Conservation (phyloP, 2,888 invertebrate genomes). For the Andrena haemorrhoa region DNA sequence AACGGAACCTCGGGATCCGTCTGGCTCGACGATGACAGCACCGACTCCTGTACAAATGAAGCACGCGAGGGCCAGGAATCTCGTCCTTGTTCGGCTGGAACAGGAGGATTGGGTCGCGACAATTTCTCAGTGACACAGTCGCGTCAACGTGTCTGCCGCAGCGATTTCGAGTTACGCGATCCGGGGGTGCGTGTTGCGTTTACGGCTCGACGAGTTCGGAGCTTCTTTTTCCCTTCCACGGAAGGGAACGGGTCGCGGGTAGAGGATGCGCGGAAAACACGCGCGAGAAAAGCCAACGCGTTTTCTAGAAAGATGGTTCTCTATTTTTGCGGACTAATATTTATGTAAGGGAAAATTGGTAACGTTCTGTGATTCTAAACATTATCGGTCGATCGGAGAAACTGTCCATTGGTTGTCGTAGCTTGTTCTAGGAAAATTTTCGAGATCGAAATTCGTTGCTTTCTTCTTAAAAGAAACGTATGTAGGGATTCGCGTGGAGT, state of each 20-base stretch:
- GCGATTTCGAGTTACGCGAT: conserved; percentile 34
- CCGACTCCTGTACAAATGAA: conserved; percentile 42
- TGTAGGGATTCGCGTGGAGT: neutral
- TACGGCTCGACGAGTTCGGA: neutral
- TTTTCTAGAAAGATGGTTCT: conserved; percentile 7
- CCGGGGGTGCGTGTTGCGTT: neutral
- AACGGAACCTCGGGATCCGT: neutral
- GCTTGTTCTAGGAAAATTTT: conserved; percentile 32
- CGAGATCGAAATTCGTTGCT: conserved; percentile 32
- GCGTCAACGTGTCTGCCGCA: conserved; percentile 62
- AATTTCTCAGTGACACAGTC: conserved; percentile 62
- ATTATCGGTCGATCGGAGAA: conserved; percentile 35
- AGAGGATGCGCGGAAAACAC: neutral
- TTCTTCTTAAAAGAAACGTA: neutral
- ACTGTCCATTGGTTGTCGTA: conserved; percentile 40
- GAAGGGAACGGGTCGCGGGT: neutral
- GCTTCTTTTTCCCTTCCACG: neutral
- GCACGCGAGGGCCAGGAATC: conserved; percentile 33
- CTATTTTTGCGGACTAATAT: conserved; percentile 36
- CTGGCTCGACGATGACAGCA: conserved; percentile 42
- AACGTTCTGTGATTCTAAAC: conserved; percentile 51
- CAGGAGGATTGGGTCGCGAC: conserved; percentile 60
- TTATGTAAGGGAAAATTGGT: conserved; percentile 17
- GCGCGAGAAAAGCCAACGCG: neutral
- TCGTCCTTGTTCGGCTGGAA: conserved; percentile 37